These are phyloP conservation scores for Oscheius sp. DNA, from an alignment of 1,140 invertebrate species.

Conservation along the genomic window DNA sequence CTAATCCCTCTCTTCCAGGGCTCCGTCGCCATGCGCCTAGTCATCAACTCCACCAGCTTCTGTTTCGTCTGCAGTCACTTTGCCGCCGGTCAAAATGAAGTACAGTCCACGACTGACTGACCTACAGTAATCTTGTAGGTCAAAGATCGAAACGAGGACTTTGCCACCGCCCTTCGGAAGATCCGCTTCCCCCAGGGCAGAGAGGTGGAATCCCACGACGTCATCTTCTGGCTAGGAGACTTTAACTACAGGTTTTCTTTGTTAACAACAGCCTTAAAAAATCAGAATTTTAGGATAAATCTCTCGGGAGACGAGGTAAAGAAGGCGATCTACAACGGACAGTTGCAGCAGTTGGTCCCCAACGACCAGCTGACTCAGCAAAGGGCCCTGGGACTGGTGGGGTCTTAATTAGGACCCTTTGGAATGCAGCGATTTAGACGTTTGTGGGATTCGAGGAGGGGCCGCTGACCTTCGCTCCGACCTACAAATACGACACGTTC, in stretches of 20 bases:
- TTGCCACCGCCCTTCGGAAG: constrained; percentile 87
- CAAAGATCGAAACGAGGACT: constrained; percentile 89
- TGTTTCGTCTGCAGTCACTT: constrained; percentile 99
- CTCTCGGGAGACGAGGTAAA: constrained; percentile 72
- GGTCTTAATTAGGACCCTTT: not conserved
- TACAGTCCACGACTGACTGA: constrained; percentile 61
- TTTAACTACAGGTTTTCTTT: constrained; percentile 84
- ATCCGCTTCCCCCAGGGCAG: constrained; percentile 87
- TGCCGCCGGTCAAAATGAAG: constrained; percentile 93
- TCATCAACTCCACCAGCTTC: constrained; percentile 84
- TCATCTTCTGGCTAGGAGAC: constrained; percentile 98
- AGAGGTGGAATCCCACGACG: constrained; percentile 89
- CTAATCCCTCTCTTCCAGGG: constrained; percentile 69
- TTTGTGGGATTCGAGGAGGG: constrained; percentile 93
- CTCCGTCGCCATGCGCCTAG: constrained; percentile 87
- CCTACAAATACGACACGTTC: constrained; percentile 98
- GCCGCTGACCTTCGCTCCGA: constrained; percentile 85
- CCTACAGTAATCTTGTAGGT: not conserved
- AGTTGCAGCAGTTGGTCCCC: constrained; percentile 76
- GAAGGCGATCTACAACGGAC: constrained; percentile 75
- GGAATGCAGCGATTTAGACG: constrained; percentile 69
- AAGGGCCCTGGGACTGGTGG: constrained; percentile 63
- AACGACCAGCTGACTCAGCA: constrained; percentile 81
- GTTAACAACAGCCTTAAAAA: not conserved
- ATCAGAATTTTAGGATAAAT: constrained; percentile 6